Evolutionary conservation across 2,888 invertebrate species (phyloP).

Genomic region (Troides helena): DNA sequence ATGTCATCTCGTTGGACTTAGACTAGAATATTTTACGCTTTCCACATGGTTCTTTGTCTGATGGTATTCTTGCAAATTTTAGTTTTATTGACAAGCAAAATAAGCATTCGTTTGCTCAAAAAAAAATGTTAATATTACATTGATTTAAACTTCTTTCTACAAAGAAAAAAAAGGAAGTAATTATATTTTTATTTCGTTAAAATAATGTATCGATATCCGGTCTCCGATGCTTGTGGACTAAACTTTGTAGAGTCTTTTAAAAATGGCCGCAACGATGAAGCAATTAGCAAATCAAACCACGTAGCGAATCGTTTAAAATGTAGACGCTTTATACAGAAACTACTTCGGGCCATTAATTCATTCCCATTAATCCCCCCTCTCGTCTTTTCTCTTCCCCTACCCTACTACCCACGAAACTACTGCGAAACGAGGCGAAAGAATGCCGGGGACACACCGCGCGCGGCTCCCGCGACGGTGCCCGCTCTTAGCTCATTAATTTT

Average conservation of each 20-base stretch:
- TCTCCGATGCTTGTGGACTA: too few relatives aligned
- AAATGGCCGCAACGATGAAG: conserved; percentile 1
- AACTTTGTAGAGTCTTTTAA: neutral
- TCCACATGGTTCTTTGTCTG: too few relatives aligned
- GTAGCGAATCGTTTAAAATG: conserved; percentile 7
- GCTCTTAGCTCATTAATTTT: conserved; percentile 79
- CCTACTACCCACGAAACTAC: conserved; percentile 6
- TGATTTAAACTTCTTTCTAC: too few relatives aligned
- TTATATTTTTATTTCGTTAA: too few relatives aligned
- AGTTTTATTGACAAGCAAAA: too few relatives aligned
- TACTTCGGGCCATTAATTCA: conserved; percentile 24
- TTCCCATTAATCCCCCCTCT: conserved; percentile 20
- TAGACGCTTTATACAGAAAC: conserved; percentile 20
- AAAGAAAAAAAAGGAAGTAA: too few relatives aligned
- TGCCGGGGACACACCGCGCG: conserved; percentile 16
- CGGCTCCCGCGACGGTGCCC: conserved; percentile 42
- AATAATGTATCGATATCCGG: too few relatives aligned
- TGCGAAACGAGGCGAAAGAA: conserved; percentile 15
- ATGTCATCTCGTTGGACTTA: too few relatives aligned
- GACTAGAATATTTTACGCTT: too few relatives aligned
- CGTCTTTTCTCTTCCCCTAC: neutral
- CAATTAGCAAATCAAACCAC: conserved; percentile 17
- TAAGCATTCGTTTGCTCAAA: too few relatives aligned
- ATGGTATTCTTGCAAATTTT: too few relatives aligned
- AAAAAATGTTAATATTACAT: too few relatives aligned